Base-by-base conservation (phyloP, 2,888 invertebrate species). In the Acleris literana region DNA sequence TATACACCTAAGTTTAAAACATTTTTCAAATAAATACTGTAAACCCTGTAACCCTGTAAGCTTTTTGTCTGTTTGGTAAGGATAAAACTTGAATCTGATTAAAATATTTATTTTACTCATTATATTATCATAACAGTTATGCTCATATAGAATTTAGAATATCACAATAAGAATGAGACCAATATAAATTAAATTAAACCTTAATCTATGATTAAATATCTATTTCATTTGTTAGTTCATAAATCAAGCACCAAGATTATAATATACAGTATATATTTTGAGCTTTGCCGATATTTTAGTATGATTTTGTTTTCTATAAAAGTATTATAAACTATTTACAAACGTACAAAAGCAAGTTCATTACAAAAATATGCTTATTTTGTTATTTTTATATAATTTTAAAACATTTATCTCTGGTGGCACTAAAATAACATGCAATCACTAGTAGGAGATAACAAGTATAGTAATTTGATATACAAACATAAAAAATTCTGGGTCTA, bases 161-260 rank as follows among this genome's bases (percentile, higher is more conserved):
- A 88, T 88, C 88, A 88, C 87, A 88, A 72, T 76, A 82, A 64
- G 48, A 62, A 62, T 86, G 88, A 88, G 89, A 88, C 88, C 88
- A 88, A 81, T 79, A 84, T 72, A 80, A 75, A 73, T 74, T 62
- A 52, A 57, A 65, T 59, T 57, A 52, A 25, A 57, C 59, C 48
- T 49, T 51, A 65, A 25, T 63, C 55, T 51, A 60, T 11, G 48
- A 48, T 64, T 59, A 57, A 17, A 62, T 11, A 57, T 43, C 25
- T 48, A 70, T 69, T 68, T 65, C 53, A 68, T 71, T 29, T 52
- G 55, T 57, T 48, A 57, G 39, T 59, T 61, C 60, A 64, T 69
- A 69, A 69, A 63, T 60, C 49, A 63, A 68, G 63, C 58, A 68
- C 68, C 65, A 56, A 56, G 39, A 46, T 48, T 20, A 51, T 55